Evolutionary conservation across 2,113 vertebrate genomes (phyloP).

Genomic region (Caranx melampygus): DNA sequence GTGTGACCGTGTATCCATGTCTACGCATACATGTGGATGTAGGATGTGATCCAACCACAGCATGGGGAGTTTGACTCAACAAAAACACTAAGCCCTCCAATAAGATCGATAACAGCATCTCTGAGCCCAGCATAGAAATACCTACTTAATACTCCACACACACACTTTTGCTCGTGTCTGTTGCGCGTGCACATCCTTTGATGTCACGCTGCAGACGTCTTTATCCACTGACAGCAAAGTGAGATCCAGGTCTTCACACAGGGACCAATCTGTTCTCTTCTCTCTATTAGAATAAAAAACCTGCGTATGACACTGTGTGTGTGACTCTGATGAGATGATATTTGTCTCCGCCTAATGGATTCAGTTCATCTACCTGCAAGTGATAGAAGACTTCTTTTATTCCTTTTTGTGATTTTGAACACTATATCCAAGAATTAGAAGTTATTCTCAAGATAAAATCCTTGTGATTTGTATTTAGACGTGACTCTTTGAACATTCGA

Average conservation of each 20-base stretch:
- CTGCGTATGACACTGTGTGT: background rate
- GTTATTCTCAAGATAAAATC: background rate
- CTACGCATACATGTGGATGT: background rate
- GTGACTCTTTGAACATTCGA: background rate
- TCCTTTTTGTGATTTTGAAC: background rate
- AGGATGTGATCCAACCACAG: conserved; percentile 4
- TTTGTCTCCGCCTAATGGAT: conserved; percentile 9
- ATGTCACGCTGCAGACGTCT: conserved; percentile 34
- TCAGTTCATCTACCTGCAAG: background rate
- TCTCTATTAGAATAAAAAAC: conserved; percentile 17
- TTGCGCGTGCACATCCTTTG: conserved; percentile 15
- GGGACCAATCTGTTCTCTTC: conserved; percentile 23
- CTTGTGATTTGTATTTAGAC: conserved; percentile 1
- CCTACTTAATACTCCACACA: background rate
- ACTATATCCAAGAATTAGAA: conserved; percentile 1
- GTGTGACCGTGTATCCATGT: conserved; percentile 20
- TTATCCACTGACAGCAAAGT: conserved; percentile 41
- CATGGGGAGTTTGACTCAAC: conserved; percentile 11
- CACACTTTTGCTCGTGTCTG: background rate
- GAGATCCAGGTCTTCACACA: conserved; percentile 29
- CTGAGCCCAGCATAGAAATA: background rate
- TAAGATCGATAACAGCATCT: conserved; percentile 9
- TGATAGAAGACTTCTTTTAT: background rate
- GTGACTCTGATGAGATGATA: background rate
- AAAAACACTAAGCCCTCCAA: conserved; percentile 19